Conservation (phyloP, 2,888 invertebrate species). For the Linhomoeus sp. region DNA sequence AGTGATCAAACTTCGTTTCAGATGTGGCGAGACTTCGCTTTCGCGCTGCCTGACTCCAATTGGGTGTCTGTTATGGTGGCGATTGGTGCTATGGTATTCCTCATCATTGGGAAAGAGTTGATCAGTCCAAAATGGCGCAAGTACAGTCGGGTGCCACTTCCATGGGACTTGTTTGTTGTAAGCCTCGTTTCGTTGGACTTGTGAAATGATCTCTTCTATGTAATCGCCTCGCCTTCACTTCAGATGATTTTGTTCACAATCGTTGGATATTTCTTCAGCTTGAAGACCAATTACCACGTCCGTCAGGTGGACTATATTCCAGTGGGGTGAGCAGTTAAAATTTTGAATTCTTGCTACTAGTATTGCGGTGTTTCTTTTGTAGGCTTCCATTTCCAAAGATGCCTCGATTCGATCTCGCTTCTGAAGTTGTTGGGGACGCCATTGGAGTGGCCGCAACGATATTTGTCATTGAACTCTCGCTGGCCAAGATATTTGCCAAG, state of each 20-base stretch:
- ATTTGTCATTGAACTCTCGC: slow-evolving; percentile 33
- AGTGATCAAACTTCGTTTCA: no score
- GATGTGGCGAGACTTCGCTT: not conserved
- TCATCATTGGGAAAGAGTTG: slow-evolving; percentile 25
- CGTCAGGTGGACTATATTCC: slow-evolving; percentile 32
- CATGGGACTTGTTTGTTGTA: slow-evolving; percentile 16
- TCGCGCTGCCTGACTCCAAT: not conserved
- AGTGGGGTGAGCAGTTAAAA: slow-evolving; percentile 23
- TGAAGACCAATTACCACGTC: slow-evolving; percentile 27
- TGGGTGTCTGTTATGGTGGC: slow-evolving; percentile 41
- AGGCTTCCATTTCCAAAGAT: slow-evolving; percentile 11
- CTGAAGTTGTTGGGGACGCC: slow-evolving; percentile 22
- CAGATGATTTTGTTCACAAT: slow-evolving; percentile 32
- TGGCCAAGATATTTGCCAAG: slow-evolving; percentile 33
- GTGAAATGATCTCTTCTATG: no score
- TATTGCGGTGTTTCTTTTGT: no score
- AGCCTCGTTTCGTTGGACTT: no score
- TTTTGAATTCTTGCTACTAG: no score
- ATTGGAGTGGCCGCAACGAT: slow-evolving; percentile 30
- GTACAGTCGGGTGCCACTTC: slow-evolving; percentile 26
- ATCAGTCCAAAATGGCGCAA: slow-evolving; percentile 30
- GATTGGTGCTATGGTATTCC: slow-evolving; percentile 10
- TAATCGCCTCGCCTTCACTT: no score
- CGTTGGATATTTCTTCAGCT: slow-evolving; percentile 25
- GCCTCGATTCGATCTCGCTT: slow-evolving; percentile 10